Base-by-base conservation (phyloP, 2,113 vertebrate species). In the Oryzias woworae region DNA sequence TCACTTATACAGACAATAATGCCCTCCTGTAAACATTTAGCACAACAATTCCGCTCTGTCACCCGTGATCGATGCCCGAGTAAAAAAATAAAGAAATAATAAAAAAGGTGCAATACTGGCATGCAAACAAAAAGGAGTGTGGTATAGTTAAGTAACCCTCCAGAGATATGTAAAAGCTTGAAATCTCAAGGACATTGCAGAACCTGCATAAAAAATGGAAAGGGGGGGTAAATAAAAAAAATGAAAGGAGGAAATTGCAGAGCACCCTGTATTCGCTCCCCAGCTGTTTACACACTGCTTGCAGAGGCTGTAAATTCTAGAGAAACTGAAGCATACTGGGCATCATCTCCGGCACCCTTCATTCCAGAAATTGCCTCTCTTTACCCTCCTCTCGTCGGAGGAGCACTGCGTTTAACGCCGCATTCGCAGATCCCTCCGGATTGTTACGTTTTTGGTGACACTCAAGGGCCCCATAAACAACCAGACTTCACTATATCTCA, bases 231-330 rank as follows among this genome's bases (percentile, higher is more conserved):
- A 13, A 36, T 36, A 4, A 16, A 56, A 50, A 66, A 66, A 66
- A 71, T 43, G 66, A 57, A 66, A 52, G 62, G 47, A 61, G 77
- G 76, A 85, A 82, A 84, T 82, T 84, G 88, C 81, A 76, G 69
- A 71, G 59, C 54, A 64, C 66, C 83, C 73, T 69, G 66, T 80
- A 36, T 84, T 84, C 82, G 71, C 78, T 83, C 65, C 65, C 68
- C 75, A 84, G 84, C 81, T 83, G 84, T 90, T 86, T 85, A 85
- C 80, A 68, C 69, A 56, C 71, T 55, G 71, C 80, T 75, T 75
- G 81, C 85, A 86, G 82, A 85, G 88, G 86, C 79, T 83, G 81
- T 91, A 87, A 90, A 92, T 90, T 85, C 74, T 84, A 71, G 73
- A 69, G 36, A 66, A 85, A 83, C 71, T 75, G 73, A 88, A 86